Evolutionary conservation across 1,140 invertebrate genomes (phyloP).

Genomic region (Drosophila triauraria): DNA sequence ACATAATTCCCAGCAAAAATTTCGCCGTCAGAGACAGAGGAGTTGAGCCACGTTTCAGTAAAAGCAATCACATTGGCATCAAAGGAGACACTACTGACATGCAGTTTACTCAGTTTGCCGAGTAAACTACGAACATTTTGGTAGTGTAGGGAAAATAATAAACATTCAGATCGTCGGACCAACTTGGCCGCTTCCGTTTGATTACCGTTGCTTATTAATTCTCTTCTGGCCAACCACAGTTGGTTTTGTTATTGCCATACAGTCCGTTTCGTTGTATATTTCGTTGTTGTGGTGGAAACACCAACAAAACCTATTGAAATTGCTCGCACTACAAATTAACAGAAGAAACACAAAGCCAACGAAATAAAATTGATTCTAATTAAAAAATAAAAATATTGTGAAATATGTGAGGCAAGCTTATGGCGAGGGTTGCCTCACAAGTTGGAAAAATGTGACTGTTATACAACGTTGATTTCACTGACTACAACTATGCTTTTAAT

Average conservation of each 20-base stretch:
- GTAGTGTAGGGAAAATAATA: too few relatives aligned
- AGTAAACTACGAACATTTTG: too few relatives aligned
- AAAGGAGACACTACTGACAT: too few relatives aligned
- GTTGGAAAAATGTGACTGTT: constrained; percentile 10
- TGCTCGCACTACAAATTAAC: constrained; percentile 43
- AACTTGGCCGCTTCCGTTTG: constrained; percentile 73
- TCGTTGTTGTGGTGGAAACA: constrained; percentile 27
- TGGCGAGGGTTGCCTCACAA: constrained; percentile 18
- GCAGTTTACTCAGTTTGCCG: too few relatives aligned
- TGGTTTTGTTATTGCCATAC: constrained; percentile 6
- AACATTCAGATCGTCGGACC: constrained; percentile 24
- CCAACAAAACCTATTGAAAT: constrained; percentile 59
- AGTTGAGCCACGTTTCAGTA: too few relatives aligned
- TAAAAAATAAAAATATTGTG: constrained; percentile 58
- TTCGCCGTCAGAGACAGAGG: too few relatives aligned
- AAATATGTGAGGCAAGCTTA: constrained; percentile 41
- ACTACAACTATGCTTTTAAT: not conserved
- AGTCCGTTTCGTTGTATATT: constrained; percentile 36
- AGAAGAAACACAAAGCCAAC: constrained; percentile 25
- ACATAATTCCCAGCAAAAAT: too few relatives aligned
- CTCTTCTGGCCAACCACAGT: constrained; percentile 12
- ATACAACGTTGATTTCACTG: constrained; percentile 3
- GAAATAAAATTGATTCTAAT: constrained; percentile 49
- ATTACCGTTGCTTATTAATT: constrained; percentile 59
- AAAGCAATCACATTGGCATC: too few relatives aligned